Percentiles rank a stretch among this genome's conserved stretches.
Conservation (phyloP, 2,888 invertebrate genomes). For the Polietes domitor region DNA sequence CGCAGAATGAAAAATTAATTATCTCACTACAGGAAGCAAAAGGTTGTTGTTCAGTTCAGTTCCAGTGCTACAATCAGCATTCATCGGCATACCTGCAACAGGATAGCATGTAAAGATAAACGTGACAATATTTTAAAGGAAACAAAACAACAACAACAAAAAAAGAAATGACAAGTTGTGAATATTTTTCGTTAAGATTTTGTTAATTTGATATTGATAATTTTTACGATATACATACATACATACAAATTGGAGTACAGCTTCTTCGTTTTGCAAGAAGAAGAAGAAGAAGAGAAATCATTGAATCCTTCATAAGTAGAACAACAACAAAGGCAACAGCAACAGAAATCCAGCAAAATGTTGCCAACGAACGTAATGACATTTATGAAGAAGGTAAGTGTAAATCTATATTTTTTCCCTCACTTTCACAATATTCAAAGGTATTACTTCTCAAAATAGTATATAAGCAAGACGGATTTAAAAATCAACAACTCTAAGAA, state of each 20-base stretch:
- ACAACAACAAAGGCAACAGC: constrained; percentile 8
- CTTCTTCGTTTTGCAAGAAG: background rate
- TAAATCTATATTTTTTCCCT: too few relatives aligned
- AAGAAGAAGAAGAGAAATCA: too few relatives aligned
- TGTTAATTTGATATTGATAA: constrained; percentile 52
- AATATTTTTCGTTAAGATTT: constrained; percentile 39
- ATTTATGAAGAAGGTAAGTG: constrained; percentile 94
- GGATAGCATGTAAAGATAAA: background rate
- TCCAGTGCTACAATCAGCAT: background rate
- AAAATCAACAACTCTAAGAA: too few relatives aligned
- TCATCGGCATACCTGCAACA: background rate
- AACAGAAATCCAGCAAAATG: constrained; percentile 83
- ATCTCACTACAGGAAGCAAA: background rate
- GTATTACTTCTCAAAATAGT: too few relatives aligned
- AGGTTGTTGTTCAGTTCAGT: too few relatives aligned
- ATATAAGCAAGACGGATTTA: too few relatives aligned
- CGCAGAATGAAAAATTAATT: background rate
- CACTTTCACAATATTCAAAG: too few relatives aligned
- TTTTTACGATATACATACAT: constrained; percentile 37
- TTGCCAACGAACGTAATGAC: constrained; percentile 95
- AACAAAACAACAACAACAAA: constrained; percentile 18
- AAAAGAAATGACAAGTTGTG: constrained; percentile 42
- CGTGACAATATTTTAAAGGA: constrained; percentile 1
- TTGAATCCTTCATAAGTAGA: background rate
- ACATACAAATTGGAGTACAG: background rate